Evolutionary conservation across 2,888 invertebrate genomes (phyloP).

Genomic region (Diaphora mendica): DNA sequence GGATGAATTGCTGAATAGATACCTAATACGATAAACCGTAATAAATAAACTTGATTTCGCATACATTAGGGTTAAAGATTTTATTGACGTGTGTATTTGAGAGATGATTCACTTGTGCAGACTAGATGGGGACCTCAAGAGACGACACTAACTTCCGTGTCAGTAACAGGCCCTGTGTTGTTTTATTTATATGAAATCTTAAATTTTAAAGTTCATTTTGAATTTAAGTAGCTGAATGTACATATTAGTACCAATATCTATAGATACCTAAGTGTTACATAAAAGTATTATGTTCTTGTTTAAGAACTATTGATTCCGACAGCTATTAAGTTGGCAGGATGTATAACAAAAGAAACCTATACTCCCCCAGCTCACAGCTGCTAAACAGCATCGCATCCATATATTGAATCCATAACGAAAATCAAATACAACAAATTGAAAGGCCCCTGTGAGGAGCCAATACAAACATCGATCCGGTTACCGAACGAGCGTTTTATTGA

Average conservation of each 20-base stretch:
- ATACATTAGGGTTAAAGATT: not conserved
- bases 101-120: not conserved
- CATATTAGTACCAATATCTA: too few species aligned
- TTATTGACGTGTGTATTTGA: not conserved
- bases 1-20: too few species aligned
- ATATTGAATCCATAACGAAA: slow-evolving; percentile 62
- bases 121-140: not conserved
- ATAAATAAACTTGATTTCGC: too few species aligned
- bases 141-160: not conserved
- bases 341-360: slow-evolving; percentile 8
- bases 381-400: slow-evolving; percentile 15
- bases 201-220: too few species aligned
- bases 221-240: too few species aligned
- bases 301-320: too few species aligned
- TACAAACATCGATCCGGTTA: slow-evolving; percentile 59
- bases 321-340: slow-evolving; percentile 5
- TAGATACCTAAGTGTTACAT: not conserved
- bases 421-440: slow-evolving; percentile 78
- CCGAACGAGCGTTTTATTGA: slow-evolving; percentile 60
- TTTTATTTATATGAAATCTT: too few species aligned
- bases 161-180: not conserved
- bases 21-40: too few species aligned
- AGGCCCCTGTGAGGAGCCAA: slow-evolving; percentile 60
- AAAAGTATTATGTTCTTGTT: too few species aligned
- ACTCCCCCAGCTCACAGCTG: slow-evolving; percentile 6